phyloP scores from a whole-genome alignment of 2,113 vertebrate species.

The Labrus mixtus region DNA sequence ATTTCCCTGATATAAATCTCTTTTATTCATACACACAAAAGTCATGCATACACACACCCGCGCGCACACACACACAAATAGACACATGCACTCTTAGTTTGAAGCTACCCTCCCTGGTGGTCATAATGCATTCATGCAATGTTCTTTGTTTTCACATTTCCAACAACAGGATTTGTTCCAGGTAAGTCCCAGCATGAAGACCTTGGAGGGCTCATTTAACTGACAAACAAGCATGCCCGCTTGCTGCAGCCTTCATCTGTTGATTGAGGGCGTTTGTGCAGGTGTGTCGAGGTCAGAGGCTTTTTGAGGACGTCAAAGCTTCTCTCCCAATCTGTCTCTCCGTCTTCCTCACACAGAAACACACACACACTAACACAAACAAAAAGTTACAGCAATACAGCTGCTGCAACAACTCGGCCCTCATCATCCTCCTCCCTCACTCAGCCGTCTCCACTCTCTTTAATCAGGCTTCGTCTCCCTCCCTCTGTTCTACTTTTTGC shows the following conservation, averaged over 20 bases:
- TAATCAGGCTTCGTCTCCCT: slow-evolving; percentile 57
- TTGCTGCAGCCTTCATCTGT: slow-evolving; percentile 53
- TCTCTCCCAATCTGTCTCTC: slow-evolving; percentile 4
- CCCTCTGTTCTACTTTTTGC: slow-evolving; percentile 42
- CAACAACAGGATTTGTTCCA: slow-evolving; percentile 71
- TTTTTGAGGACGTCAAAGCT: slow-evolving; percentile 28
- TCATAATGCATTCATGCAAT: slow-evolving; percentile 64
- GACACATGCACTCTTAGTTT: slow-evolving; percentile 31
- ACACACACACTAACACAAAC: slow-evolving; percentile 13
- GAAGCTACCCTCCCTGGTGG: slow-evolving; percentile 69
- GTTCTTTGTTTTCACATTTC: slow-evolving; percentile 56
- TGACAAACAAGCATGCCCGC: slow-evolving; percentile 30
- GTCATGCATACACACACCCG: not conserved
- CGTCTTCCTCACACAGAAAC: not conserved
- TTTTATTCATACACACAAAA: slow-evolving; percentile 59
- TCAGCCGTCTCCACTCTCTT: slow-evolving; percentile 56
- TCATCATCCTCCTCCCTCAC: slow-evolving; percentile 49
- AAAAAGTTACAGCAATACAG: slow-evolving; percentile 78
- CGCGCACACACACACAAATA: slow-evolving; percentile 1
- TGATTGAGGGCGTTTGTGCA: slow-evolving; percentile 61
- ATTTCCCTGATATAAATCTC: slow-evolving; percentile 76
- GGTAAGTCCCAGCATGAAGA: slow-evolving; percentile 66
- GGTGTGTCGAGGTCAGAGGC: slow-evolving; percentile 64
- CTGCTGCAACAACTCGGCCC: slow-evolving; percentile 72
- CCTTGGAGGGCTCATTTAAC: slow-evolving; percentile 52